Conservation (phyloP, 2,888 invertebrate species). For the Lochmaea crataegi region DNA sequence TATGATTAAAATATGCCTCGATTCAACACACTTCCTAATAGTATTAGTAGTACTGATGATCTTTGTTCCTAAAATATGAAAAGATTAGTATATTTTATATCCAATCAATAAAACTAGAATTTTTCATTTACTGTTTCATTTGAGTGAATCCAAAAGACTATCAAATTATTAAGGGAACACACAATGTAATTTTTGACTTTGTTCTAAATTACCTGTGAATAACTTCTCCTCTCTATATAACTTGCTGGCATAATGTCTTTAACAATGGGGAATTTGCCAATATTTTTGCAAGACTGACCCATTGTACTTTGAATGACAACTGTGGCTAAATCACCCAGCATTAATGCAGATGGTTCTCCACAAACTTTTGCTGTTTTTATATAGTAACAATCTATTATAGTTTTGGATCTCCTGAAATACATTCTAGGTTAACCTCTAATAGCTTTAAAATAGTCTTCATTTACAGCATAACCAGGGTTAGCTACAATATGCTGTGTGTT, state of each 20-base stretch:
- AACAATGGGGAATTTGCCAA: slow-evolving; percentile 52
- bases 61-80: neutral
- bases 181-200: neutral
- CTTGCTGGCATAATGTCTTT: slow-evolving; percentile 54
- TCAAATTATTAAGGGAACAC: too few species aligned
- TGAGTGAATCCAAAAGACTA: too few species aligned
- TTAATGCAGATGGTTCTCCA: slow-evolving; percentile 64
- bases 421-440: neutral
- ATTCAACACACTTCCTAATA: neutral
- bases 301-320: slow-evolving; percentile 58
- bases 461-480: neutral
- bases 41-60: neutral
- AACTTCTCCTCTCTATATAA: slow-evolving; percentile 45
- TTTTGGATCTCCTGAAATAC: slow-evolving; percentile 63
- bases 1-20: neutral
- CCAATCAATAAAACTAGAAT: neutral
- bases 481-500: too few species aligned
- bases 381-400: slow-evolving; percentile 68
- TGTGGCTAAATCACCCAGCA: slow-evolving; percentile 59
- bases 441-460: neutral
- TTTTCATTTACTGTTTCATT: neutral
- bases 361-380: slow-evolving; percentile 67
- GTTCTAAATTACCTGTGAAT: slow-evolving; percentile 25
- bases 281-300: slow-evolving; percentile 52
- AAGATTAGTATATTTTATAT: neutral